A percentile compares a stretch with the other conserved stretches of the same genome.
These are phyloP conservation scores for Urosaurus nigricauda DNA, from an alignment of 2,797 vertebrate species.

Conservation along the genomic window DNA sequence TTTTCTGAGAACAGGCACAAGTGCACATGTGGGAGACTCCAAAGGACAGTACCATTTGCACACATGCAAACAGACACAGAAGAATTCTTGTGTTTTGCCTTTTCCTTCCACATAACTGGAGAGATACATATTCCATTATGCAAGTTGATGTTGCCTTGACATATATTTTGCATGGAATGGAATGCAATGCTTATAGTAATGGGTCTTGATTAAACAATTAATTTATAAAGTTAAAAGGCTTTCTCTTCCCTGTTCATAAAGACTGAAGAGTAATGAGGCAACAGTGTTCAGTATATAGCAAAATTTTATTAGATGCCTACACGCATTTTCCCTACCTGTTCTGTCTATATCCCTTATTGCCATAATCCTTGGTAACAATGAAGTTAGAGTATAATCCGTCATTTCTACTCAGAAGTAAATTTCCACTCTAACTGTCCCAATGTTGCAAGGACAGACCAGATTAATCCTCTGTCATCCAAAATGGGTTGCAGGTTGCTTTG, in stretches of 20 bases:
- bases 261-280: constrained; percentile 61
- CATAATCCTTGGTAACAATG: not conserved
- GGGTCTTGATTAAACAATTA: constrained; percentile 50
- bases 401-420: not conserved
- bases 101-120: constrained; percentile 41
- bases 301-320: constrained; percentile 53
- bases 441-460: too few relatives aligned
- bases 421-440: too few relatives aligned
- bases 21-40: constrained; percentile 38
- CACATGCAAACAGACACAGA: not conserved
- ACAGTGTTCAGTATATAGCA: constrained; percentile 49
- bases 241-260: constrained; percentile 51
- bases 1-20: constrained; percentile 42
- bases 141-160: constrained; percentile 27
- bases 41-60: constrained; percentile 32
- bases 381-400: not conserved
- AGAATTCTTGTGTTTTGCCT: not conserved
- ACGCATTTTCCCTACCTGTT: constrained; percentile 39
- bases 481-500: constrained; percentile 10
- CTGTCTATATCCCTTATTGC: constrained; percentile 47
- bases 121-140: constrained; percentile 3
- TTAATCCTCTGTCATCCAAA: too few relatives aligned
- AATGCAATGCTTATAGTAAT: constrained; percentile 27
- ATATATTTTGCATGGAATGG: constrained; percentile 21
- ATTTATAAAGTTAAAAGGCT: constrained; percentile 55